These are phyloP conservation scores for Pogonomyrmex californicus DNA, from an alignment of 1,140 invertebrate species.

Conservation along the genomic window DNA sequence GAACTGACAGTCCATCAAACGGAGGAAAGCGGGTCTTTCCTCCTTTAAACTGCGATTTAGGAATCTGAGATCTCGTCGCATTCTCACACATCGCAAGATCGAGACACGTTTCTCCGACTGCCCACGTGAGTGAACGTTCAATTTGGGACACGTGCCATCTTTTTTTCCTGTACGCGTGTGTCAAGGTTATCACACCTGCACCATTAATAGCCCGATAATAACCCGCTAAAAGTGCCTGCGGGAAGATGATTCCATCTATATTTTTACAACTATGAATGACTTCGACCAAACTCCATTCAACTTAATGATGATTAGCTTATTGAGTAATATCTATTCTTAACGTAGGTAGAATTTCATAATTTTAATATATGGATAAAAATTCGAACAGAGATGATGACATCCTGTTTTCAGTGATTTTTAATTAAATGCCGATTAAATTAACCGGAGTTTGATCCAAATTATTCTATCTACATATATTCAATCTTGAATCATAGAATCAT, in stretches of 20 bases:
- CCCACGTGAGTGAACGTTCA: constrained; percentile 46
- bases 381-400: background rate
- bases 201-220: constrained; percentile 13
- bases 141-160: constrained; percentile 65
- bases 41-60: background rate
- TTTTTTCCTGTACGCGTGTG: constrained; percentile 14
- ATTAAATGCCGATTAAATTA: background rate
- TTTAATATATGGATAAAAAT: background rate
- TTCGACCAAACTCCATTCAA: too few species aligned
- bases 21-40: background rate
- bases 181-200: constrained; percentile 64
- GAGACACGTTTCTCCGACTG: constrained; percentile 30
- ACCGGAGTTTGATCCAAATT: background rate
- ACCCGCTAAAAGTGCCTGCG: background rate
- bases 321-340: background rate
- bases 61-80: background rate
- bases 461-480: background rate
- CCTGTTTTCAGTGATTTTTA: background rate
- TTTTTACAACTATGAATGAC: background rate
- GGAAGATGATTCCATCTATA: background rate
- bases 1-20: background rate
- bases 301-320: background rate
- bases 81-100: background rate
- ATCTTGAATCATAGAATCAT: background rate
- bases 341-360: background rate